phyloP scores from a whole-genome alignment of 2,888 invertebrate genomes.

The Crossocerus cetratus region DNA sequence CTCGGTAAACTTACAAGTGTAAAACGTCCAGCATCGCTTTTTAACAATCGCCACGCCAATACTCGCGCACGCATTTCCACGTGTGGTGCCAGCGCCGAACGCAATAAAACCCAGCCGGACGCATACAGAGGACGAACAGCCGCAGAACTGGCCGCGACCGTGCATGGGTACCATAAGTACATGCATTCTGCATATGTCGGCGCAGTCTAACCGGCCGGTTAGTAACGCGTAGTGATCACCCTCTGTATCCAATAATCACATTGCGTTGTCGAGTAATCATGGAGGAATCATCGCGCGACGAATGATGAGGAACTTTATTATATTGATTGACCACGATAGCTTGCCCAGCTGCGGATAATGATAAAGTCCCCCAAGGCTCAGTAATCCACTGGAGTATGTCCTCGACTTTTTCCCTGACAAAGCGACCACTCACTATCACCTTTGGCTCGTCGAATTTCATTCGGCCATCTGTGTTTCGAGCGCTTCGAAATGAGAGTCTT shows the following conservation, averaged over 20 bases:
- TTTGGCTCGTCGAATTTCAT: no score
- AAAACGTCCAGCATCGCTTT: conserved; percentile 49
- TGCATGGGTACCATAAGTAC: conserved; percentile 23
- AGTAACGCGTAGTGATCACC: conserved; percentile 36
- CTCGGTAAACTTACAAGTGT: conserved; percentile 25
- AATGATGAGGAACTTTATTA: conserved; percentile 10
- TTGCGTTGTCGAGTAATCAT: conserved; percentile 42
- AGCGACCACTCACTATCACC: no score
- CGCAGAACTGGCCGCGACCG: conserved; percentile 7
- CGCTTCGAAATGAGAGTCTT: no score
- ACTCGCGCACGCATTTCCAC: conserved; percentile 2
- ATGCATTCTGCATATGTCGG: conserved; percentile 29
- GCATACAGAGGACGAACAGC: conserved; percentile 20
- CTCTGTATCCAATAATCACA: conserved; percentile 41
- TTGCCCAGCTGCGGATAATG: not conserved
- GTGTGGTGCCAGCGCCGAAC: conserved; percentile 27
- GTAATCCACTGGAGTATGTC: no score
- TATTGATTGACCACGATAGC: conserved; percentile 10
- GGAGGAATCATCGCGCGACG: conserved; percentile 34
- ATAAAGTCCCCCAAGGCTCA: not conserved
- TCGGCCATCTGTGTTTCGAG: no score
- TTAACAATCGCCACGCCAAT: conserved; percentile 48
- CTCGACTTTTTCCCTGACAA: no score
- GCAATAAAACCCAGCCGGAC: conserved; percentile 45
- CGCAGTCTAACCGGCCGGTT: conserved; percentile 27